A percentile compares a stretch with the other conserved stretches of the same genome.
Evolutionary conservation across 2,797 vertebrate species (phyloP).

Genomic region (Sarcophilus harrisii): DNA sequence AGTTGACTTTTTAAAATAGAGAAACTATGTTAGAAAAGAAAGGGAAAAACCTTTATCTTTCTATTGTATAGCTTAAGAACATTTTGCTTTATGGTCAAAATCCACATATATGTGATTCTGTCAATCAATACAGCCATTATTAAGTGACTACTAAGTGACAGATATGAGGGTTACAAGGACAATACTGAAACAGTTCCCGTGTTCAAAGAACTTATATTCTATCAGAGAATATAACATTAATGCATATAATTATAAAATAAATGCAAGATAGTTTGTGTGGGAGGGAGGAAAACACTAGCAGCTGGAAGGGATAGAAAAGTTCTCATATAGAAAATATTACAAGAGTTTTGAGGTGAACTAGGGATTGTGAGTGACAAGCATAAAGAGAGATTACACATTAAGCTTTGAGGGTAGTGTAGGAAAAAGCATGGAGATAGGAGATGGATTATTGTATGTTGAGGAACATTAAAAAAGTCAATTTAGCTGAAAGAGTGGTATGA

Average conservation of each 20-base stretch:
- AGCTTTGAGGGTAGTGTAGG: background rate
- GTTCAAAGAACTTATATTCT: background rate
- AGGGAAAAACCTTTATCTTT: background rate
- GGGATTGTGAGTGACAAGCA: background rate
- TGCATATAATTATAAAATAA: background rate
- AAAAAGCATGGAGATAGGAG: background rate
- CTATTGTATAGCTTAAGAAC: background rate
- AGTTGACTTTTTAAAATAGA: background rate
- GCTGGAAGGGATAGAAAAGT: background rate
- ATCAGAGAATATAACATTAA: background rate
- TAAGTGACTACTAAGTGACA: background rate
- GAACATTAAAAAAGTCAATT: background rate
- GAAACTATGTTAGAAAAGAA: background rate
- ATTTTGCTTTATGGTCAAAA: background rate
- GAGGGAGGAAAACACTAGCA: background rate
- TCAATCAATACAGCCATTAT: background rate
- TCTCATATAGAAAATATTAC: background rate
- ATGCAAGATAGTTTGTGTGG: background rate
- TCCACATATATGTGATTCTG: background rate
- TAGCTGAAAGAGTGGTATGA: background rate
- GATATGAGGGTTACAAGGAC: background rate
- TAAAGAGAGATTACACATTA: background rate
- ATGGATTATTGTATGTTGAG: background rate
- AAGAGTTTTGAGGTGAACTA: background rate
- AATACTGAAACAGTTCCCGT: background rate